These are phyloP conservation scores for Lymantria dispar DNA, from an alignment of 2,888 invertebrate genomes.

Conservation along the genomic window DNA sequence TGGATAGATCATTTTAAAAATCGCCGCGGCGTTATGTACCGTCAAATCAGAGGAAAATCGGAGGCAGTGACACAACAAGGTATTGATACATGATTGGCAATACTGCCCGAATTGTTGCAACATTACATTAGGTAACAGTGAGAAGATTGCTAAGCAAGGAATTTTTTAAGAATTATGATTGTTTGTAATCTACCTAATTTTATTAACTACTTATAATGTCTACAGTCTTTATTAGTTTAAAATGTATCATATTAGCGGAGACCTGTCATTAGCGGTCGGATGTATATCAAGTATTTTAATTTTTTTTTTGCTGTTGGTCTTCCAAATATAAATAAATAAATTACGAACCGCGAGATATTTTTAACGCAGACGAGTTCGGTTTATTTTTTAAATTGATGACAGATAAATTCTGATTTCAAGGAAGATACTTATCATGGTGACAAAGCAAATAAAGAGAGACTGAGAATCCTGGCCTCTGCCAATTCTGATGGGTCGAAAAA, in stretches of 20 bases:
- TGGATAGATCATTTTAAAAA: conserved; percentile 25
- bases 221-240: too few relatives aligned
- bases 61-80: conserved; percentile 6
- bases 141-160: too few relatives aligned
- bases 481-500: not conserved
- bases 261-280: too few relatives aligned
- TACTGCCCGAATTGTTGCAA: conserved; percentile 11
- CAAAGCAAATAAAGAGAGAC: not conserved
- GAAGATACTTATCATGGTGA: not conserved
- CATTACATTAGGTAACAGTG: too few relatives aligned
- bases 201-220: too few relatives aligned
- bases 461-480: not conserved
- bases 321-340: too few relatives aligned
- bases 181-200: too few relatives aligned
- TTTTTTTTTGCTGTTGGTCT: too few relatives aligned
- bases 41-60: conserved; percentile 7
- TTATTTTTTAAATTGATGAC: not conserved
- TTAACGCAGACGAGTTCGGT: too few relatives aligned
- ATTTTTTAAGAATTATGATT: too few relatives aligned
- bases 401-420: not conserved
- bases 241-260: too few relatives aligned
- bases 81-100: conserved; percentile 3
- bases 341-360: conserved; percentile 16
- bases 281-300: too few relatives aligned
- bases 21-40: conserved; percentile 11